Evolutionary conservation across 1,140 invertebrate genomes (phyloP).

Genomic region (Bombus terrestris): DNA sequence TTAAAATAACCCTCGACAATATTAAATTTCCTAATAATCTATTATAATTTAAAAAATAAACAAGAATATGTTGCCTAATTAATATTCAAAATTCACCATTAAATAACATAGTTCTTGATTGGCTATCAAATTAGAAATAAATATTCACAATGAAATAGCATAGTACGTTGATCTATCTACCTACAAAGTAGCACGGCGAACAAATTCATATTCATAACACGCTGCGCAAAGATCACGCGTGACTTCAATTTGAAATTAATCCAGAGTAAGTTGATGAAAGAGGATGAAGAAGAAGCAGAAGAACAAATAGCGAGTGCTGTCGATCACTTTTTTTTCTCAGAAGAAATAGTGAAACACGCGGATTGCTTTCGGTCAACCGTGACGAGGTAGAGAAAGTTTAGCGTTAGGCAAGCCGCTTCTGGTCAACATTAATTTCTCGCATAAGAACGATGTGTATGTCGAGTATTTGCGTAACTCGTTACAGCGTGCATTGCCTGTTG

Average conservation of each 20-base stretch:
- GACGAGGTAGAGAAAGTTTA: slow-evolving; percentile 66
- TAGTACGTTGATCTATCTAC: too few species aligned
- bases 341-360: slow-evolving; percentile 28
- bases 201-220: too few species aligned
- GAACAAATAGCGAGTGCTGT: background rate
- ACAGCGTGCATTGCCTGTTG: slow-evolving; percentile 42
- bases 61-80: too few species aligned
- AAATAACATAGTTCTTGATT: too few species aligned
- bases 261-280: background rate
- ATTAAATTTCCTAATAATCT: too few species aligned
- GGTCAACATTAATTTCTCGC: slow-evolving; percentile 69
- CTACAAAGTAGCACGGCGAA: too few species aligned
- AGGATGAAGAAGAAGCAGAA: background rate
- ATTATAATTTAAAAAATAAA: too few species aligned
- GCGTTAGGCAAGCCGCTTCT: slow-evolving; percentile 61
- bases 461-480: slow-evolving; percentile 57
- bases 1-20: too few species aligned
- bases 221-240: too few species aligned
- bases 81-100: too few species aligned
- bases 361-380: slow-evolving; percentile 44
- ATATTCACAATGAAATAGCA: too few species aligned
- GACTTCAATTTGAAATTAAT: background rate
- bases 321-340: background rate
- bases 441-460: slow-evolving; percentile 66
- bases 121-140: too few species aligned